Base-by-base conservation (phyloP, 2,797 vertebrate genomes). In the Bradypodion ventrale region DNA sequence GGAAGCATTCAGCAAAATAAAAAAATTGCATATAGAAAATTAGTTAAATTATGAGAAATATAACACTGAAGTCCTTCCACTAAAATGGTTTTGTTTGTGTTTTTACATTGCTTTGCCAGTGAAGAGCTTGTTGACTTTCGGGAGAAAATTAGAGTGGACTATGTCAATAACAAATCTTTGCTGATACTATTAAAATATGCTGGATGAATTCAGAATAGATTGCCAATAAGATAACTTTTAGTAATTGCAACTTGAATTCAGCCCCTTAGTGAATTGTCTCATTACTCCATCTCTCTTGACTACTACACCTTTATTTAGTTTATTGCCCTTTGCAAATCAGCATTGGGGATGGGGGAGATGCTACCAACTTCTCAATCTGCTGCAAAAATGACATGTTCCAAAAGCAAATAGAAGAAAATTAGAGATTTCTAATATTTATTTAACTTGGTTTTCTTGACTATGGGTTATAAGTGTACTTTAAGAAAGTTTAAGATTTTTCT, bases 401-500 rank as follows among this genome's bases (percentile, higher is more conserved):
- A 89, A 78, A 87, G 87, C 42, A 68, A 80, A 72, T 44, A 49
- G 49, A 35, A 65, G 25, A 21, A 83, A 78, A 37, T 40, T 92
- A 44, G 82, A 70, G 62, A 44, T 76, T 84, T 86, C 70, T 86
- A 86, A 88, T 77, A 85, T 85, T 85, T 80, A 90, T 80, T 87
- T 52, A 90, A 85, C 85, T 29, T 90, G 75, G 86, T 91, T 65
- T 89, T 92, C 82, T 86, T 87, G 40, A 68, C 46, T 65, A 35
- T 89, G 89, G 88, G 76, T n/a, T 90, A 84, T 87, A 89, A 87
- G 87, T 92, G 86, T 86, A 85, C 84, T 87, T 80, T 35, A n/a
- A 82, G 90, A 86, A 81, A 87, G 85, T 40, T 89, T 82, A 49
- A 76, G 56, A 82, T 85, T 91, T 87, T 32, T 81, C 81, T 83